Percentiles rank a stretch among this genome's conserved stretches.
Evolutionary conservation across 2,888 invertebrate species (phyloP).

Genomic region (Volucella bombylans): DNA sequence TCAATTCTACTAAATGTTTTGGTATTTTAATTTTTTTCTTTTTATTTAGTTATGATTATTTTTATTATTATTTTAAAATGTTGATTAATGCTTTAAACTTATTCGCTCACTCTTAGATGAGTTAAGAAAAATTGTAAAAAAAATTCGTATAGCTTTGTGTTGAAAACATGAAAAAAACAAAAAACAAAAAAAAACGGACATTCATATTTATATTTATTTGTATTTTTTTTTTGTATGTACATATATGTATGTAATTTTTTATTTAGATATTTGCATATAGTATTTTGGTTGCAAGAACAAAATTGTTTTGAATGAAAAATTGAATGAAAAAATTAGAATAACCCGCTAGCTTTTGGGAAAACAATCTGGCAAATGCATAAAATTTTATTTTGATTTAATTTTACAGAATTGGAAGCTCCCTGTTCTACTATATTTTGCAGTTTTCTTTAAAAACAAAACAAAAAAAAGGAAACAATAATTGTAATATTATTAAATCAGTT

Average conservation of each 20-base stretch:
- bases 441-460: conserved; percentile 32
- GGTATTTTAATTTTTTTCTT: conserved; percentile 28
- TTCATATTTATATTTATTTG: too few species aligned
- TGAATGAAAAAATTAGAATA: conserved; percentile 43
- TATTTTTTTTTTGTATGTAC: background rate
- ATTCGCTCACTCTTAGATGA: background rate
- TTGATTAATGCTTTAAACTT: background rate
- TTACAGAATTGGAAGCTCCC: conserved; percentile 54
- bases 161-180: too few species aligned
- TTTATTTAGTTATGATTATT: conserved; percentile 17
- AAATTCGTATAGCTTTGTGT: too few species aligned
- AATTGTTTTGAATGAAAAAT: background rate
- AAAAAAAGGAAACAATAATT: conserved; percentile 4
- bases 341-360: conserved; percentile 9
- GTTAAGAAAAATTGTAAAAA: too few species aligned
- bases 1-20: conserved; percentile 6
- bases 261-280: conserved; percentile 14
- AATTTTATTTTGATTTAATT: conserved; percentile 24
- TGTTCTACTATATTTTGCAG: conserved; percentile 60
- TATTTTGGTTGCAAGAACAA: conserved; percentile 25
- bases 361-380: background rate
- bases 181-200: too few species aligned
- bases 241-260: conserved; percentile 5
- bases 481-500: conserved; percentile 23
- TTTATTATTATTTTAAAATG: conserved; percentile 1